A percentile compares a stretch with the other conserved stretches of the same genome.
Conservation (phyloP, 2,888 invertebrate species). For the Ectobius pallidus region DNA sequence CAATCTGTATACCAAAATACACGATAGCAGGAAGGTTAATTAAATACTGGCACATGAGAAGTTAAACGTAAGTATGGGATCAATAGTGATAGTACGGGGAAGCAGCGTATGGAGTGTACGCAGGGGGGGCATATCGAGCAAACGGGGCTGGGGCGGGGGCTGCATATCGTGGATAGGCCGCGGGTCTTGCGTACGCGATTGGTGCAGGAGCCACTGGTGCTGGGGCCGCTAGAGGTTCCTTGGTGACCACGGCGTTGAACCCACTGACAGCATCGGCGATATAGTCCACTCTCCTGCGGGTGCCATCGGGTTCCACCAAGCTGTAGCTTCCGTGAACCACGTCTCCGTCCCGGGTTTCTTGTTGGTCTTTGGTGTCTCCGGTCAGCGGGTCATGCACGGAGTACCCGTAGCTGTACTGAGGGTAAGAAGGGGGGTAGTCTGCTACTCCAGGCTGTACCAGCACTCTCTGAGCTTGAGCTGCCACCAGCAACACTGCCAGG, state of each 20-base stretch:
- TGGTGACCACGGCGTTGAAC: conserved; percentile 26
- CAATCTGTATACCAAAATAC: too few relatives aligned
- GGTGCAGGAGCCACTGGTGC: background rate
- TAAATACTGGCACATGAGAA: too few relatives aligned
- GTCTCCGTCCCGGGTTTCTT: conserved; percentile 47
- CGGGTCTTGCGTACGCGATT: too few relatives aligned
- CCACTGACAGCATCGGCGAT: conserved; percentile 46
- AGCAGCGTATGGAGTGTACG: too few relatives aligned
- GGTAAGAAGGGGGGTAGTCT: conserved; percentile 46
- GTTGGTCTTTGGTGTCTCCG: conserved; percentile 47
- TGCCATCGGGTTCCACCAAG: conserved; percentile 46
- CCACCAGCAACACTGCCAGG: background rate
- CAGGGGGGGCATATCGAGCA: too few relatives aligned
- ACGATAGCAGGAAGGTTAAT: too few relatives aligned
- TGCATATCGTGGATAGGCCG: too few relatives aligned
- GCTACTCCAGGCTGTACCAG: background rate
- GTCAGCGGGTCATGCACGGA: conserved; percentile 47
- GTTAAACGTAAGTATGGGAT: too few relatives aligned
- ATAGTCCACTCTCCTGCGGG: conserved; percentile 46
- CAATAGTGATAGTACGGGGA: too few relatives aligned
- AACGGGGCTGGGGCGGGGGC: too few relatives aligned
- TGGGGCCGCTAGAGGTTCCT: conserved; percentile 48
- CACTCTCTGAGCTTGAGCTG: background rate
- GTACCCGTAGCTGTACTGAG: conserved; percentile 48
- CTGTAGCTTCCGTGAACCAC: conserved; percentile 47